Base-by-base conservation (phyloP, 2,113 vertebrate species). In the Hepsetus odoe region DNA sequence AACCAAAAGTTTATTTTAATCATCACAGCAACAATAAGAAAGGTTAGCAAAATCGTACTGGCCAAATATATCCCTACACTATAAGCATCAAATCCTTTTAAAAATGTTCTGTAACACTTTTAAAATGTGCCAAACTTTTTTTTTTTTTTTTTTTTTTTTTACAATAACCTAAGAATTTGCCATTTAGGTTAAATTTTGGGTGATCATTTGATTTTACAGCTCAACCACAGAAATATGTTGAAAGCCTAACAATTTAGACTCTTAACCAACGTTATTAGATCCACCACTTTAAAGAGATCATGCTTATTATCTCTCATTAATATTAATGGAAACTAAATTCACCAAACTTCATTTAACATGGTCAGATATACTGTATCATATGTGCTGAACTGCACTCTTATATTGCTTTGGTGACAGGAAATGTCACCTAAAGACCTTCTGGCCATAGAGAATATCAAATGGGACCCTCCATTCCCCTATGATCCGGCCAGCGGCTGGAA, bases 391-490 rank as follows among this genome's bases (percentile, higher is more conserved):
- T 40, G 22, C 42, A 18, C n/a, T 38, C 28, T 46, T 26, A 73
- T 26, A 35, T 33, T 56, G 53, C 24, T 74, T 32, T 71, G 40
- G 16, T n/a, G 22, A 79, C 81, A 94, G 93, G 92, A 93, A 82
- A 93, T 94, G 93, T 89, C 90, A n/a, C 80, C 66, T 0, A 93
- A 93, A 82, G 92, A 93, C 58, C 91, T 94, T 24, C 80, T 93
- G 79, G 90, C 90, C 0, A 94, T 94, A 24, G 94, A 95, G n/a
- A 94, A 92, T 83, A 89, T 91, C 13, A 92, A 92, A 73, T 84
- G 94, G 87, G 93, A 98, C 58, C 95, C 90, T 14, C 89, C 90
- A 0, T 90, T 92, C 66, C 86, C 87, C 0, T 93, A 91, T 0
- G 91, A 93, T 75, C 92, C 89, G 0, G 89, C 74, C 71, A 92